A percentile compares a stretch with the other conserved stretches of the same genome.
phyloP scores from a whole-genome alignment of 2,113 vertebrate genomes.

The Paramisgurnus dabryanus region DNA sequence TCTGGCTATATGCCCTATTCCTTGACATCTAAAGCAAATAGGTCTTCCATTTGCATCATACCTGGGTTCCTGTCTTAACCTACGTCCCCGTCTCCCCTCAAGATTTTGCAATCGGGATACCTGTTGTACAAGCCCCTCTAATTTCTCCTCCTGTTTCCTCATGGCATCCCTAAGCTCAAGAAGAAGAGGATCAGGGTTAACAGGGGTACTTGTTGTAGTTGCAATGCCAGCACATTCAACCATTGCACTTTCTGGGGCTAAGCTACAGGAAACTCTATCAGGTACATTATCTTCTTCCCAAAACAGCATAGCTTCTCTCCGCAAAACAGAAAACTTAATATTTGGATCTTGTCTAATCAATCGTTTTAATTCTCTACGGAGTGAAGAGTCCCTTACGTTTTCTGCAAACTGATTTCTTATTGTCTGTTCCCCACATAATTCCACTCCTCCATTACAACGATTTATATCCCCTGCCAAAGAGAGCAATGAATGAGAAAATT shows the following conservation, averaged over 20 bases:
- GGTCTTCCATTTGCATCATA: constrained; percentile 9
- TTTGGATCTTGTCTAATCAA: not conserved
- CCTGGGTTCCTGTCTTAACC: constrained; percentile 4
- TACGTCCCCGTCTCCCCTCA: not conserved
- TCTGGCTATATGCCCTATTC: not conserved
- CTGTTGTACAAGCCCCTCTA: not conserved
- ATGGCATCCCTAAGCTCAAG: not conserved
- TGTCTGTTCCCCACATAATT: not conserved
- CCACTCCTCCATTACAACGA: not conserved
- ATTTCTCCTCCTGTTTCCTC: not conserved
- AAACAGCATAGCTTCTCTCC: not conserved
- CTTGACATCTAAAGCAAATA: constrained; percentile 19
- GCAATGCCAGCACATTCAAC: not conserved
- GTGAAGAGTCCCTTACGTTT: not conserved
- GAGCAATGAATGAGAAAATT: not conserved
- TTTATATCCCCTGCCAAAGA: not conserved
- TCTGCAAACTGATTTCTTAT: not conserved
- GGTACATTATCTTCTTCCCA: not conserved
- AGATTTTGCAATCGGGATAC: not conserved
- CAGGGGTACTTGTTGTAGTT: not conserved
- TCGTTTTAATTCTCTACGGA: not conserved
- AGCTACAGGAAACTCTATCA: not conserved
- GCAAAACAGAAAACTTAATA: not conserved
- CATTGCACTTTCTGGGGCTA: not conserved
- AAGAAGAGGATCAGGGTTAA: not conserved